Conservation (phyloP, 2,888 invertebrate genomes). For the Drosophila paramelanica region DNA sequence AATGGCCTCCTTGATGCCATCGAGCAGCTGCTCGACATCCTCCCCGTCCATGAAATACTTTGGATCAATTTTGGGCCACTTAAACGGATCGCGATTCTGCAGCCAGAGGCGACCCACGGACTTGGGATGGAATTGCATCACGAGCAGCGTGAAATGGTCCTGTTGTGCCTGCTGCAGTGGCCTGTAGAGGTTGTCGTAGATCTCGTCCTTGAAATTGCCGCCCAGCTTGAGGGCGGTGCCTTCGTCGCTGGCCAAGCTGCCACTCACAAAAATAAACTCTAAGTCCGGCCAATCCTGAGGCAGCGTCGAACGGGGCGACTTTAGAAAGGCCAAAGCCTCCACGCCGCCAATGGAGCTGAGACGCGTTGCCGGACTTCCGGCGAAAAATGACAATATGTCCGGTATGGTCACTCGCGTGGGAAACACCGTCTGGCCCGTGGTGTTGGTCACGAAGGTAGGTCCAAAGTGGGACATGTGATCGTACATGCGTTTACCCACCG, state of each 20-base stretch:
- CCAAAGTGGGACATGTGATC: conserved; percentile 86
- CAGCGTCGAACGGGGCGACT: conserved; percentile 86
- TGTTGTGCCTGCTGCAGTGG: conserved; percentile 85
- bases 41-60: conserved; percentile 86
- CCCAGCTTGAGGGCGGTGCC: conserved; percentile 86
- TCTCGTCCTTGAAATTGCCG: conserved; percentile 86
- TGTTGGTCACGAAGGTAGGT: conserved; percentile 83
- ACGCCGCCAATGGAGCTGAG: conserved; percentile 87
- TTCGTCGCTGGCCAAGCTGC: conserved; percentile 88
- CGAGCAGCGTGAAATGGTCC: conserved; percentile 88
- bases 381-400: conserved; percentile 85
- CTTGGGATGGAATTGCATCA: conserved; percentile 90
- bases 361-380: conserved; percentile 84
- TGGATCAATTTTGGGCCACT: conserved; percentile 87
- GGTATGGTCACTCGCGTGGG: conserved; percentile 82
- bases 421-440: conserved; percentile 74
- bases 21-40: conserved; percentile 86
- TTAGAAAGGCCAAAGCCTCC: conserved; percentile 88
- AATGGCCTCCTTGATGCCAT: conserved; percentile 87
- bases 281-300: conserved; percentile 88
- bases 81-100: conserved; percentile 87
- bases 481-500: conserved; percentile 89
- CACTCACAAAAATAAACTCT: conserved; percentile 88
- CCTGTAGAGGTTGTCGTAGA: conserved; percentile 87
- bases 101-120: conserved; percentile 90